Base-by-base conservation (phyloP, 1,140 invertebrate species). In the Habropoda laboriosa region DNA sequence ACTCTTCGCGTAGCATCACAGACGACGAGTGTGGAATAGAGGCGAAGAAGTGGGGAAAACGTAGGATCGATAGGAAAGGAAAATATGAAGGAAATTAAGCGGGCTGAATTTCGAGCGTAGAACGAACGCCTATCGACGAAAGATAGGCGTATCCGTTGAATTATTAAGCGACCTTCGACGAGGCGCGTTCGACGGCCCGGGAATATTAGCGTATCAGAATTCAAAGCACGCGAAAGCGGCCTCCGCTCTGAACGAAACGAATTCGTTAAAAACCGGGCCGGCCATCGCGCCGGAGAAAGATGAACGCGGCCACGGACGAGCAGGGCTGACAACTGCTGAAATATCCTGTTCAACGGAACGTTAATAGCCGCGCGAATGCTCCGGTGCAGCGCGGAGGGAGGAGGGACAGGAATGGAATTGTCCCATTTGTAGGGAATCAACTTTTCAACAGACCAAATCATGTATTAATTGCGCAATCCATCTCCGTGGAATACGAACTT, bases 151-250 rank as follows among this genome's bases (percentile, higher is more conserved):
- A 32, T n/a, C 51, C 24, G 35, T 35, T 60, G 1, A n/a, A n/a
- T 18, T 45, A 45, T 58, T 58, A 64, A 64, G 61, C 32, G 47
- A 7, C 12, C 21, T 45, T 18, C 35, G 45, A 64, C 13, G 21
- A 45, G 40, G 21, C 12, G 40, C 40, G 45, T 64, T 64, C 40
- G 38, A 13, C 16, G 24, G n/a, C 7, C 6, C 12, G 12, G 32
- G 53, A 24, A 47, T 72, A 72, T 42, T 13, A 57, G 24, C 24
- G 53, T 27, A 57, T 71, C 40, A 32, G 8, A 58, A 72, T 72
- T 72, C 55, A 10, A 16, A 45, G 40, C 70, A 47, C 70, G 70
- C 40, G 12, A 18, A 35, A 51, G 12, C 7, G 18, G 16, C 32
- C 49, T 5, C 35, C 16, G 49, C n/a, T n/a, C n/a, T 3, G 2